Percentiles rank a stretch among this genome's conserved stretches.
These are phyloP conservation scores for Harlomillsia oculata DNA, from an alignment of 1,140 invertebrate species.

Conservation along the genomic window DNA sequence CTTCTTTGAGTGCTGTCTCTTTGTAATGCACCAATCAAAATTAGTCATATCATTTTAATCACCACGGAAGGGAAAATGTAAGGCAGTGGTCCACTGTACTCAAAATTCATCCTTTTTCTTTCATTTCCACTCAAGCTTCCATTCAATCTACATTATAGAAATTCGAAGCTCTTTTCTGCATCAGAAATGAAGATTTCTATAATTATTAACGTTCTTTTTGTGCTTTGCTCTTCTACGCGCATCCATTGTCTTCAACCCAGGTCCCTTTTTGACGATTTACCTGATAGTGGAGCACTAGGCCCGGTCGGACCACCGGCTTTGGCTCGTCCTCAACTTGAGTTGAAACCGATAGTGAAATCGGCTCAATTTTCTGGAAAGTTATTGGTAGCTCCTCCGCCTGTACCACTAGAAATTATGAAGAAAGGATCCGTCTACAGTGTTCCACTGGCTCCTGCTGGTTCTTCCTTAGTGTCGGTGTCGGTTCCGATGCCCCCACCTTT, in stretches of 20 bases:
- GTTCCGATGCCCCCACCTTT: too few relatives aligned
- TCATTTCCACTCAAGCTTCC: conserved; percentile 5
- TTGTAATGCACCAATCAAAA: not conserved
- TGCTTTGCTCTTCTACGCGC: too few relatives aligned
- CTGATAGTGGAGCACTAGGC: not conserved
- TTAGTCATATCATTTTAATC: not conserved
- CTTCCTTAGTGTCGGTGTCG: too few relatives aligned
- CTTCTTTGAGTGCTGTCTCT: not conserved
- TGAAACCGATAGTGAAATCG: not conserved
- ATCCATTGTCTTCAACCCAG: not conserved
- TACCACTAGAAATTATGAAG: not conserved
- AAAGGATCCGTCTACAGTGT: not conserved
- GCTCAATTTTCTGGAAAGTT: not conserved
- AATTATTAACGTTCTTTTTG: not conserved
- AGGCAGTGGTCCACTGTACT: conserved; percentile 5
- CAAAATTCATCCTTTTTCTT: not conserved
- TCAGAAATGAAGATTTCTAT: not conserved
- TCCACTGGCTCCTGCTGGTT: too few relatives aligned
- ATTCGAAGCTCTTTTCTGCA: not conserved
- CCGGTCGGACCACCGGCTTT: not conserved
- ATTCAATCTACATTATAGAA: not conserved
- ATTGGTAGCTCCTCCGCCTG: not conserved
- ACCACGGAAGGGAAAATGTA: not conserved
- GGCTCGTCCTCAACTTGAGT: not conserved
- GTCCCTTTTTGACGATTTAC: conserved; percentile 20